Conservation (phyloP, 1,140 invertebrate species). For the Lanistes nyassanus region DNA sequence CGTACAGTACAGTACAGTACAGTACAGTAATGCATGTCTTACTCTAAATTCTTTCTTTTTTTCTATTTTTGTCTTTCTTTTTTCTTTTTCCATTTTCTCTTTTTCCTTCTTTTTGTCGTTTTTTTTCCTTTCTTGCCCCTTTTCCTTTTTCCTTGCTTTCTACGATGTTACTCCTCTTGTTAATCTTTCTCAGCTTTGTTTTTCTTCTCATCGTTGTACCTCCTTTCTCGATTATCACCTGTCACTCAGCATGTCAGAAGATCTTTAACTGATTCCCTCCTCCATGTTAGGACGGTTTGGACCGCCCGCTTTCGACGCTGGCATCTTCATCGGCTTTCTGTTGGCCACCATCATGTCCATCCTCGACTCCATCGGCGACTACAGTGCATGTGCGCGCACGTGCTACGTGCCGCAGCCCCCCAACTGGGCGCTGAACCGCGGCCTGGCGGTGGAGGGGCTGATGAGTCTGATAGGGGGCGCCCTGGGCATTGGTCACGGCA, state of each 20-base stretch:
- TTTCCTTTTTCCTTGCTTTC: too few species aligned
- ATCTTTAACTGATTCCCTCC: background rate
- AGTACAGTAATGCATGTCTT: background rate
- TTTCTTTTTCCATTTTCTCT: background rate
- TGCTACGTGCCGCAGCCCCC: constrained; percentile 48
- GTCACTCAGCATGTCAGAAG: background rate
- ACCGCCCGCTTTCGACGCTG: constrained; percentile 40
- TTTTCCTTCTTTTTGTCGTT: background rate
- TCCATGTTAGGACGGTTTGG: constrained; percentile 58
- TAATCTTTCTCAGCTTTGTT: background rate
- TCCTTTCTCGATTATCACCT: background rate
- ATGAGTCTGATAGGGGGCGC: constrained; percentile 84
- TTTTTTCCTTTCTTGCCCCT: too few species aligned
- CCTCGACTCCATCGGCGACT: constrained; percentile 63
- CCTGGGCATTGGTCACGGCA: constrained; percentile 83
- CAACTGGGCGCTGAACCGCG: constrained; percentile 49
- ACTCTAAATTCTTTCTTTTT: background rate
- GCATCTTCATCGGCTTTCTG: constrained; percentile 47
- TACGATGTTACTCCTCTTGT: too few species aligned
- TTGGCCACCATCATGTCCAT: constrained; percentile 50
- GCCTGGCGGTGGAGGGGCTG: constrained; percentile 83
- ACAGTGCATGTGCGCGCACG: constrained; percentile 48
- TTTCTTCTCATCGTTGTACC: background rate
- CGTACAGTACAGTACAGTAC: background rate
- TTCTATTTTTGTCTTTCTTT: background rate